phyloP scores from a whole-genome alignment of 2,888 invertebrate species.

The Drosophila emarginata region DNA sequence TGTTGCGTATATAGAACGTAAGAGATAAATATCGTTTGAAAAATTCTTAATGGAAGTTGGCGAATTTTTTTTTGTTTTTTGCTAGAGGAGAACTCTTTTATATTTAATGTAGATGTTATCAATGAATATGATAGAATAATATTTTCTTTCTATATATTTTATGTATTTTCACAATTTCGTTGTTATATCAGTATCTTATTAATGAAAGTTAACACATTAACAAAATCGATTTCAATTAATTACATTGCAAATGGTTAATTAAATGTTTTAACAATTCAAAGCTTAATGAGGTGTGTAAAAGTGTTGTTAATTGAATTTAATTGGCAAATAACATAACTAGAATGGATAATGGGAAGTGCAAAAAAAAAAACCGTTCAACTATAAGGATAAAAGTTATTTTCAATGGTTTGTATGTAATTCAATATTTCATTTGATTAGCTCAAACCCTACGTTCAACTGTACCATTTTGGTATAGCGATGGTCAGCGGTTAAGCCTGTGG shows the following conservation, averaged over 20 bases:
- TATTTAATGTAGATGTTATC: too few species aligned
- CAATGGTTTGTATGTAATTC: background rate
- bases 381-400: background rate
- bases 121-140: too few species aligned
- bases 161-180: too few species aligned
- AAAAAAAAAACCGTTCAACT: background rate
- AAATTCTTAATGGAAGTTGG: background rate
- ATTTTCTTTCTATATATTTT: too few species aligned
- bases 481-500: background rate
- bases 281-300: conserved; percentile 48
- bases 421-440: conserved; percentile 5
- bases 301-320: conserved; percentile 46
- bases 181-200: too few species aligned
- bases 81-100: too few species aligned
- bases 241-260: conserved; percentile 4
- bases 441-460: background rate
- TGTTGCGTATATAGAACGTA: conserved; percentile 17
- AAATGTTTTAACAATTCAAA: conserved; percentile 9
- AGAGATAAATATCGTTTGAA: conserved; percentile 6
- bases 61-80: too few species aligned
- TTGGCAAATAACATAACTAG: background rate
- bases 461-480: background rate
- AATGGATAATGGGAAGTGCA: background rate
- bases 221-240: conserved; percentile 3
- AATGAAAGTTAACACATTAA: background rate